Evolutionary conservation across 1,140 invertebrate genomes (phyloP), one percentile per base, ranked within the genome.

Genomic region (Euura lappo): DNA sequence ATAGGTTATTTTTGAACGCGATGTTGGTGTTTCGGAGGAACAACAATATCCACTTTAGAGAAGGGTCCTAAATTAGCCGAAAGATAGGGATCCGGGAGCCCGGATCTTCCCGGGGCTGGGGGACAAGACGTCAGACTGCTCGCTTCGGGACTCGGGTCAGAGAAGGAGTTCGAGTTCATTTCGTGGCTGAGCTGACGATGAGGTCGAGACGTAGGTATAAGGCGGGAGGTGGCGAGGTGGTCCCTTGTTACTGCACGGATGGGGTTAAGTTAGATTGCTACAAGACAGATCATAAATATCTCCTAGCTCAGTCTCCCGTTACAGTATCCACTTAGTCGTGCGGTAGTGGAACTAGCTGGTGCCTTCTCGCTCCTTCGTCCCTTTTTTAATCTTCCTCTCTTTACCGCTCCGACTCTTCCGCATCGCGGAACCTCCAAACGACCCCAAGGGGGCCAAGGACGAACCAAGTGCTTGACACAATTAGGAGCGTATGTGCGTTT

Each of bases 211-310:
- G 45, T 11, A 3, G 66, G 13, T 28, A 68, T 69, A 42, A 45
- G 69, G 69, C 42, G 69, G 45, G 45, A 13, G 42, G 28, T 10
- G 69, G 45, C 11, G 69, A 70, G 69, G 28, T 13, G 66, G 67
- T 68, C 65, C 45, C 68, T 72, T 46, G 65, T 73, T 72, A 51
- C 71, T 28, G 28, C 28, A 71, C 60, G 68, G 45, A 73, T 43
- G 65, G 46, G 72, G 76, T 71, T 78, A 73, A 75, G 74, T 76
- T 79, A 78, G 74, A 81, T 78, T 73, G 72, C 69, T 78, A 80
- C 76, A 71, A 69, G 77, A 78, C 75, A 65, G 75, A 75, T 77
- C 79, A 79, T 80, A 80, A 79, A 81, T 80, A 81, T 74, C 75
- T 65, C 44, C 10, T 4, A 72, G 51, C 10, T 8, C 51, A 8